Conservation (phyloP, 2,888 invertebrate genomes). For the Dermolepida albohirtum region DNA sequence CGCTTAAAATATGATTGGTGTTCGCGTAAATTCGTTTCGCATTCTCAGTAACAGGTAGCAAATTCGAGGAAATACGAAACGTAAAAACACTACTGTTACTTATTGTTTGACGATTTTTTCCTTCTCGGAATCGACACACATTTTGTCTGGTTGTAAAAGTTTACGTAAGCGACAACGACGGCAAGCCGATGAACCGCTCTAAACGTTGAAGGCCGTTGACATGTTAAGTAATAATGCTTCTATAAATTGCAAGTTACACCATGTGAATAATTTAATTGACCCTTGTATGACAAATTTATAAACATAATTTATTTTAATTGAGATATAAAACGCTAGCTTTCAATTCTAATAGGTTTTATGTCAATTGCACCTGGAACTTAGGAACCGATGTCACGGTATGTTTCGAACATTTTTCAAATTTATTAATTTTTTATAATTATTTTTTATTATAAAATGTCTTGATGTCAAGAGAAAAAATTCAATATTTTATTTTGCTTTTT, state of each 20-base stretch:
- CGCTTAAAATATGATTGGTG: conserved; percentile 13
- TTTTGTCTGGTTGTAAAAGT: conserved; percentile 12
- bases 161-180: conserved; percentile 21
- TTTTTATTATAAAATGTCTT: too few species aligned
- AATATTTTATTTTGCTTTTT: too few species aligned
- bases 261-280: conserved; percentile 40
- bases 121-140: conserved; percentile 31
- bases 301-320: conserved; percentile 38
- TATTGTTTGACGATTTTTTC: conserved; percentile 14
- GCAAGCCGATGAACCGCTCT: conserved; percentile 5
- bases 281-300: conserved; percentile 34
- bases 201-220: conserved; percentile 37
- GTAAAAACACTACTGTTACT: conserved; percentile 14
- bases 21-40: conserved; percentile 26
- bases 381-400: too few species aligned
- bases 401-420: too few species aligned
- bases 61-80: conserved; percentile 19
- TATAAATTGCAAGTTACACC: conserved; percentile 36
- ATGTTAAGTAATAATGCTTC: conserved; percentile 36
- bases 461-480: too few species aligned
- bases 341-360: neutral
- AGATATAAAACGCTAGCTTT: conserved; percentile 20
- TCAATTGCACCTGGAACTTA: neutral
- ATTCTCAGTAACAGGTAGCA: conserved; percentile 30
- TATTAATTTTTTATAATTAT: too few species aligned